These are phyloP conservation scores for Apostichopus californicus DNA, from an alignment of 35 echinoderm and acorn worm species.

Conservation along the genomic window DNA sequence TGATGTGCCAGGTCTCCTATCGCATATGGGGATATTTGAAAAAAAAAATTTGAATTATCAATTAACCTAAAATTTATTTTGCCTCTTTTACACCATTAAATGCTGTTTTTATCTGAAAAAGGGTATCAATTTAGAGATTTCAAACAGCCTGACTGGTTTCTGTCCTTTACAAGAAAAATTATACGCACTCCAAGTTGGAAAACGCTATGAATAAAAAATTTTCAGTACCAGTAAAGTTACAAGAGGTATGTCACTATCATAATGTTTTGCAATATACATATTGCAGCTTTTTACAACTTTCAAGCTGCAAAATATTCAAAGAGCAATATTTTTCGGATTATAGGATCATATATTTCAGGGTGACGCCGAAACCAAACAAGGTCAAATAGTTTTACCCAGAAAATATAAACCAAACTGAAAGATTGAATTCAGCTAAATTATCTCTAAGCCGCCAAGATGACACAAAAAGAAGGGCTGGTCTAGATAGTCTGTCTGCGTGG, in stretches of 20 bases:
- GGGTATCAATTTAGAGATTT: background rate
- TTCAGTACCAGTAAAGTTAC: background rate
- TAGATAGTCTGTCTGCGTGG: background rate
- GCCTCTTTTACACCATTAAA: background rate
- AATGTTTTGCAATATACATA: background rate
- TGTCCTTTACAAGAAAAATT: background rate
- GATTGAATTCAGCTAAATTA: background rate
- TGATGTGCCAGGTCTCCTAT: too few relatives aligned
- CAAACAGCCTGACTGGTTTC: background rate
- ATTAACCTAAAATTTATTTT: background rate
- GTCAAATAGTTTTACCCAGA: background rate
- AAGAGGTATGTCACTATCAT: background rate
- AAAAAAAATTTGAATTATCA: background rate
- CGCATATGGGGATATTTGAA: background rate
- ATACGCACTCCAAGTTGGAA: background rate
- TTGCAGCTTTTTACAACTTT: conserved; percentile 14
- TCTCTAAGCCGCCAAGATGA: background rate
- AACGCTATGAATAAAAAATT: background rate
- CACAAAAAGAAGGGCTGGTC: background rate
- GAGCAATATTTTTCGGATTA: background rate
- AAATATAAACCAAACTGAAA: background rate
- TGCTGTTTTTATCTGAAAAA: background rate
- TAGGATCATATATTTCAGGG: background rate
- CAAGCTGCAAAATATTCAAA: background rate
- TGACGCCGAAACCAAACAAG: background rate